Base-by-base conservation (phyloP, 2,797 vertebrate species). In the Coregonus suidteri region DNA sequence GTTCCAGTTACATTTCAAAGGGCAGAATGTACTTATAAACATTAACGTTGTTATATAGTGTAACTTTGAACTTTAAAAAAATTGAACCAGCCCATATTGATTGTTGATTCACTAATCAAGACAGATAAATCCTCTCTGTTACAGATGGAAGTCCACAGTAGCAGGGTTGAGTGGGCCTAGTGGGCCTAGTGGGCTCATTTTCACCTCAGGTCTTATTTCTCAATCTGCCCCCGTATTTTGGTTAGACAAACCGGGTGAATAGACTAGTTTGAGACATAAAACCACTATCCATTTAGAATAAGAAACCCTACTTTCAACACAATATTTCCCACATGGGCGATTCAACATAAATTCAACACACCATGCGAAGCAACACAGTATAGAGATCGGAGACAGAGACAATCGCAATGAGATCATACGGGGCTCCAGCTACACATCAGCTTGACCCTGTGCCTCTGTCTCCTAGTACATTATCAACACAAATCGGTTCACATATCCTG, bases 1-100 rank as follows among this genome's bases (percentile, higher is more conserved):
- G 14, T 51, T 80, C 25, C 56, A 34, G 66, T 81, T 41, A 68
- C 78, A 79, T 79, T 77, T 51, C n/a, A 79, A 85, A 81, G 64
- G 69, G 73, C 71, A 82, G 37, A 20, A 20, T 64, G 59, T 64
- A 25, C 59, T 64, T 47, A 34, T 1, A 37, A 35, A 68, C 53
- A 84, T 75, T 73, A 41, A 72, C 14, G 15, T 37, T 35, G 5
- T 16, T 37, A 35, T 18, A 35, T 16, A 30, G 1, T 1, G n/a
- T 18, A 59, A 59, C 56, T 18, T 20, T 18, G n/a, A 59, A 59
- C 7, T 1, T 59, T 5, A 59, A 59, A 11, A 0, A 47, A 47
- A 47, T 7, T 0, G 41, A 47, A 11, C 41, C 41, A 47, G 41
- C 41, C 9, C 41, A 47, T 9, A 13, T 47, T 47, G 41, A 47